These are phyloP conservation scores for Neomorphus geoffroyi DNA, from an alignment of 2,797 vertebrate species.

Conservation along the genomic window DNA sequence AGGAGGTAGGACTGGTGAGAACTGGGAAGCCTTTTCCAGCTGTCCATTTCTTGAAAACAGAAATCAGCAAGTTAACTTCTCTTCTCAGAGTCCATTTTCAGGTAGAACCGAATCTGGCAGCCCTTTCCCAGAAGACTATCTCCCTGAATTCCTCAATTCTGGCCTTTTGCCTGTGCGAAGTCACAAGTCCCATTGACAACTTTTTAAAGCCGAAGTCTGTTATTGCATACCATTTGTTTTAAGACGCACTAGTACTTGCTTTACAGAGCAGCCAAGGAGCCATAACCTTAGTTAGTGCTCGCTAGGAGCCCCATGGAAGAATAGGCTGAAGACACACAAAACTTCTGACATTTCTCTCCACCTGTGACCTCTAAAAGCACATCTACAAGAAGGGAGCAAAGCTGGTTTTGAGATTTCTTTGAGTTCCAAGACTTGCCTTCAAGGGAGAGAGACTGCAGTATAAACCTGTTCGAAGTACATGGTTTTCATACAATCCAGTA, in stretches of 20 bases:
- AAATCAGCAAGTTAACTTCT: neutral
- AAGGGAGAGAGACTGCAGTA: accelerated
- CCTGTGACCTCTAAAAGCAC: neutral
- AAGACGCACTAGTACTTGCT: neutral
- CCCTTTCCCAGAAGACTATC: neutral
- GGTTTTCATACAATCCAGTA: neutral
- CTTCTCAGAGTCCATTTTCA: neutral
- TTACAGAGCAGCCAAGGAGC: neutral
- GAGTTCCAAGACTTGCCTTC: neutral
- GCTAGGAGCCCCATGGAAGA: neutral
- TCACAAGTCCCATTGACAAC: neutral
- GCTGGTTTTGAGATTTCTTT: neutral
- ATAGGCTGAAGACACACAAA: neutral
- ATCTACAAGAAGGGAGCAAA: neutral
- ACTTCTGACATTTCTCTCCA: neutral
- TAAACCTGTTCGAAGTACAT: neutral
- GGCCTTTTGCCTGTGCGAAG: neutral
- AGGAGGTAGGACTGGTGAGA: neutral
- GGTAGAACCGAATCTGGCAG: neutral
- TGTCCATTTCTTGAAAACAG: neutral
- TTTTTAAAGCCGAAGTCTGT: neutral
- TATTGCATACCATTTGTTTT: neutral
- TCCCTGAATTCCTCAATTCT: neutral
- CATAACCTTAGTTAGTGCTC: neutral
- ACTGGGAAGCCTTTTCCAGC: neutral